These are phyloP conservation scores for Zophobas morio DNA, from an alignment of 1,140 invertebrate species.

Conservation along the genomic window DNA sequence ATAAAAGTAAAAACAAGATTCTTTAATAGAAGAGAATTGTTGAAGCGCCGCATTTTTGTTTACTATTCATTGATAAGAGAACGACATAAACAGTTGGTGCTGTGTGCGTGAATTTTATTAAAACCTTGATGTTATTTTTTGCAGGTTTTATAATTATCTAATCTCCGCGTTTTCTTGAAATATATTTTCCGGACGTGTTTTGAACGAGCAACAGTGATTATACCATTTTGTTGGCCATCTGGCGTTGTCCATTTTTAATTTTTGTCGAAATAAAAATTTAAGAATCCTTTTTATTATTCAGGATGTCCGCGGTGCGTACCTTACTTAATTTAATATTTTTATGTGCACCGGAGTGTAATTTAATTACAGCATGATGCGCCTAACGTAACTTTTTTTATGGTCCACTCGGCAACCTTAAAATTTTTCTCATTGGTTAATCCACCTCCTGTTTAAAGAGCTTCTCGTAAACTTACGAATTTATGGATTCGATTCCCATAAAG, in stretches of 20 bases:
- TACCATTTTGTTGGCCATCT: background rate
- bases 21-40: too few species aligned
- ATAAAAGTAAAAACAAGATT: too few species aligned
- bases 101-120: too few species aligned
- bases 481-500: slow-evolving; percentile 26
- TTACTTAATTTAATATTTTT: slow-evolving; percentile 20
- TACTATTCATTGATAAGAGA: too few species aligned
- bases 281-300: slow-evolving; percentile 9
- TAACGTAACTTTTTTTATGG: slow-evolving; percentile 28
- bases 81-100: too few species aligned
- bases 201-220: background rate
- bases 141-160: too few species aligned
- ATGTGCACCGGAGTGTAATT: slow-evolving; percentile 7
- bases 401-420: slow-evolving; percentile 13
- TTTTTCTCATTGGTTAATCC: slow-evolving; percentile 27
- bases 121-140: too few species aligned
- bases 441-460: background rate
- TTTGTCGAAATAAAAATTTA: slow-evolving; percentile 7
- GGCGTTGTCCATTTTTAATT: slow-evolving; percentile 1
- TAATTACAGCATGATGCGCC: slow-evolving; percentile 29
- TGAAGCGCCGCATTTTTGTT: too few species aligned
- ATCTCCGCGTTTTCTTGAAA: too few species aligned
- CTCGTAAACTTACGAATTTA: slow-evolving; percentile 20
- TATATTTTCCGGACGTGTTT: too few species aligned
- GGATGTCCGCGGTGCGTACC: background rate